phyloP scores from a whole-genome alignment of 2,797 vertebrate genomes.

The Eospalax fontanierii region DNA sequence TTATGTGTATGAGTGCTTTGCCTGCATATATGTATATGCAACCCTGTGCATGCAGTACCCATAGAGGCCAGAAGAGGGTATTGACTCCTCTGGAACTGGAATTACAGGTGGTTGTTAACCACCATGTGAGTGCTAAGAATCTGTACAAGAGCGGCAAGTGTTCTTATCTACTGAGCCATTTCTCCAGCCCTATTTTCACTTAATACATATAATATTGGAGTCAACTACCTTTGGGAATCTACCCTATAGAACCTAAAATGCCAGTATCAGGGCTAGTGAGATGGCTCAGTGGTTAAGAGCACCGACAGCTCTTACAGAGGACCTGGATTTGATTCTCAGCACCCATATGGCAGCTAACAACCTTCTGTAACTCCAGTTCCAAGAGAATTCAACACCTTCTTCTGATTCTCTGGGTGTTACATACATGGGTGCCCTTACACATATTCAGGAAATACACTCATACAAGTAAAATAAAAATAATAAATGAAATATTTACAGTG shows the following conservation, averaged over 20 bases:
- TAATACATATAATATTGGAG: background rate
- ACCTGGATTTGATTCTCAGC: no score
- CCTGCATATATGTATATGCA: background rate
- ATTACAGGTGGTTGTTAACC: background rate
- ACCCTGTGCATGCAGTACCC: background rate
- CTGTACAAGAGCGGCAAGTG: background rate
- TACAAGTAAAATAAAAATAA: no score
- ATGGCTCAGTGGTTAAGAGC: no score
- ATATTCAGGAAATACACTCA: no score
- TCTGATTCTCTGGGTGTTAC: no score
- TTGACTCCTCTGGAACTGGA: background rate
- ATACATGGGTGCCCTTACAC: no score
- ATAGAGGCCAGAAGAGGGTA: background rate
- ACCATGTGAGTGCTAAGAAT: background rate
- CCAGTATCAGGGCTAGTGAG: no score
- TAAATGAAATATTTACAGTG: no score
- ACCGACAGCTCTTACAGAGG: no score
- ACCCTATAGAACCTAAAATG: background rate
- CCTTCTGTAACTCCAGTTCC: no score
- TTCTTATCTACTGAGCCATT: background rate
- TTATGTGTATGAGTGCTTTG: background rate
- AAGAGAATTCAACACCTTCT: no score
- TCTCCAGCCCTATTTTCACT: background rate
- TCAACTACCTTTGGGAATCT: slow-evolving; percentile 52
- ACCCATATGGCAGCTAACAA: no score